These are phyloP conservation scores for Brachystomella parvula DNA, from an alignment of 1,140 invertebrate species.

Conservation along the genomic window DNA sequence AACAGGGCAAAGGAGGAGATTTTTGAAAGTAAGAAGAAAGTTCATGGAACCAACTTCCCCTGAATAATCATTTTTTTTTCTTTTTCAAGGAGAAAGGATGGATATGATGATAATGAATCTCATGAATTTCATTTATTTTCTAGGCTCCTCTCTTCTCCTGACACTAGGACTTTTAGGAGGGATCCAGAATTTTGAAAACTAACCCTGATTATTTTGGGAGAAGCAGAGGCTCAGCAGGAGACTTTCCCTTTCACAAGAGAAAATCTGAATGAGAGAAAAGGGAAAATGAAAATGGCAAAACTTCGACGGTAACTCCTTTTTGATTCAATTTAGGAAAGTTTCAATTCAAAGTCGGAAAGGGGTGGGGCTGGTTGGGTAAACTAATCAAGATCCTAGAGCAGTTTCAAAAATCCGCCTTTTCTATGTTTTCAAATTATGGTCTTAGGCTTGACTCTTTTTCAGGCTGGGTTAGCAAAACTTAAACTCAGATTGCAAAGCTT, in stretches of 20 bases:
- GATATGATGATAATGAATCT: background rate
- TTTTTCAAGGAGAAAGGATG: background rate
- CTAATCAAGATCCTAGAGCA: background rate
- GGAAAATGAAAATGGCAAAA: constrained; percentile 1
- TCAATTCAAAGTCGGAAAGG: background rate
- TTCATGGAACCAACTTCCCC: no score
- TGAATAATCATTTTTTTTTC: background rate
- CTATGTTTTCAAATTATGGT: background rate
- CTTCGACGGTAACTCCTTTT: background rate
- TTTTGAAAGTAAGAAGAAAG: no score
- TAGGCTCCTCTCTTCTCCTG: background rate
- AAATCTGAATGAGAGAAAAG: background rate
- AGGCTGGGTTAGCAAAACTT: no score
- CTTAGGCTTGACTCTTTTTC: no score
- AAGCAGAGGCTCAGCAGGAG: background rate
- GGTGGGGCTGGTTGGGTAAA: background rate
- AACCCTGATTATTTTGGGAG: background rate
- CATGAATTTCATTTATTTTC: constrained; percentile 8
- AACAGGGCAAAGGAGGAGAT: background rate
- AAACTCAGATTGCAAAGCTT: no score
- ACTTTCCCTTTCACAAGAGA: background rate
- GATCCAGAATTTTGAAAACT: background rate
- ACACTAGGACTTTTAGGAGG: background rate
- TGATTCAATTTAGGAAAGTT: constrained; percentile 6
- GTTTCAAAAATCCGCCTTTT: constrained; percentile 2